A percentile compares a stretch with the other conserved stretches of the same genome.
Conservation (phyloP, 2,113 vertebrate genomes). For the Indicator maculatus region DNA sequence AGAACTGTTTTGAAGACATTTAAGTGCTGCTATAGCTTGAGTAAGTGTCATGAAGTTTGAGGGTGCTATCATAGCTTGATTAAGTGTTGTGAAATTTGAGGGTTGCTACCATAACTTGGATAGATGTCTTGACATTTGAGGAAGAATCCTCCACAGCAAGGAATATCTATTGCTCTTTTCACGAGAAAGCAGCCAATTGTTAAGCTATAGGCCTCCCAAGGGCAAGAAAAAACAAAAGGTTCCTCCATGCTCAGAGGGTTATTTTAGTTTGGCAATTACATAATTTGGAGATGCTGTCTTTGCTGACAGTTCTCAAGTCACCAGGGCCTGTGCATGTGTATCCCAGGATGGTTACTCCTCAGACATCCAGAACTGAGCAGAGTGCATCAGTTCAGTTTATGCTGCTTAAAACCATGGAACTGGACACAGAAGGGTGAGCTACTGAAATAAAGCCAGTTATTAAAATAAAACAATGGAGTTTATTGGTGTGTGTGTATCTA, state of each 20-base stretch:
- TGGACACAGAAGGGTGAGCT: neutral
- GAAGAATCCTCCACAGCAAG: neutral
- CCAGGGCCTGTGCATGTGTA: fast-evolving
- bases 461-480: neutral
- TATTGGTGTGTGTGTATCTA: neutral
- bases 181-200: neutral
- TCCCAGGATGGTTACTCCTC: neutral
- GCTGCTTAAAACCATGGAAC: neutral
- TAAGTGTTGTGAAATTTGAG: neutral
- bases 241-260: neutral
- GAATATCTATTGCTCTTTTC: neutral
- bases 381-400: neutral
- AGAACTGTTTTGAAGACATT: neutral
- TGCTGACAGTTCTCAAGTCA: neutral
- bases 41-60: neutral
- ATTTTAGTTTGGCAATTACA: neutral
- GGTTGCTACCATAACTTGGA: neutral
- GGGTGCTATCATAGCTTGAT: neutral
- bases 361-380: neutral
- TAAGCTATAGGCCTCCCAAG: neutral
- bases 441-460: neutral
- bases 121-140: neutral
- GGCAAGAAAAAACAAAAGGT: neutral
- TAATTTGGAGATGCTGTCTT: neutral
- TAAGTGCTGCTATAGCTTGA: neutral